A percentile compares a stretch with the other conserved stretches of the same genome.
These are phyloP conservation scores for Eledone cirrhosa DNA, from an alignment of 2,888 invertebrate genomes.

Conservation along the genomic window DNA sequence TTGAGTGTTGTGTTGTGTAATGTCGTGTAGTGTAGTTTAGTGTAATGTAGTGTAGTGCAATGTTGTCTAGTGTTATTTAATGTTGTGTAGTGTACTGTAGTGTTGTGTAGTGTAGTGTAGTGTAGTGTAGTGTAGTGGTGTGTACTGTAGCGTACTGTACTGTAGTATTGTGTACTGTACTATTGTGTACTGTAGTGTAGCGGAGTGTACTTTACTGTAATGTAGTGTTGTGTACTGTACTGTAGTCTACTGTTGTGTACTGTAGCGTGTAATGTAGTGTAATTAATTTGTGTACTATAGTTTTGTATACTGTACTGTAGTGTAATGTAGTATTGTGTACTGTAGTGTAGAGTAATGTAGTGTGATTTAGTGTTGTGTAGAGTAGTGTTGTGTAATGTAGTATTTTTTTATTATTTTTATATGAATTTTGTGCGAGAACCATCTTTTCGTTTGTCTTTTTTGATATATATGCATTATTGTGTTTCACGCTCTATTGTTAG, in stretches of 20 bases:
- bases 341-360: constrained; percentile 29
- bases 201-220: constrained; percentile 29
- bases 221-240: constrained; percentile 30
- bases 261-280: constrained; percentile 31
- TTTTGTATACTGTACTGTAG: constrained; percentile 23
- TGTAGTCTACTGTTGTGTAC: constrained; percentile 34
- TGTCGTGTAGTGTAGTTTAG: not conserved
- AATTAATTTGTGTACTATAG: constrained; percentile 30
- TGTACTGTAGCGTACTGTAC: not conserved
- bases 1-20: constrained; percentile 32
- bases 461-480: too few relatives aligned
- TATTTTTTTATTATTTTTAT: constrained; percentile 33
- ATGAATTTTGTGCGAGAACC: constrained; percentile 29
- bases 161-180: not conserved
- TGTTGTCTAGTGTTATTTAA: constrained; percentile 32
- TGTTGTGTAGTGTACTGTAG: constrained; percentile 34
- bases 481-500: too few relatives aligned
- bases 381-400: constrained; percentile 31
- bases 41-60: constrained; percentile 35
- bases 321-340: constrained; percentile 3
- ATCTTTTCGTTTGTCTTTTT: too few relatives aligned
- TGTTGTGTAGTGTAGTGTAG: constrained; percentile 1
- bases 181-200: constrained; percentile 30
- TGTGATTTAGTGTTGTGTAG: too few relatives aligned
- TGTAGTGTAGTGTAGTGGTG: constrained; percentile 30